Percentiles rank a stretch among this genome's conserved stretches.
Conservation (phyloP, 1,140 invertebrate genomes). For the Drosophila teissieri region DNA sequence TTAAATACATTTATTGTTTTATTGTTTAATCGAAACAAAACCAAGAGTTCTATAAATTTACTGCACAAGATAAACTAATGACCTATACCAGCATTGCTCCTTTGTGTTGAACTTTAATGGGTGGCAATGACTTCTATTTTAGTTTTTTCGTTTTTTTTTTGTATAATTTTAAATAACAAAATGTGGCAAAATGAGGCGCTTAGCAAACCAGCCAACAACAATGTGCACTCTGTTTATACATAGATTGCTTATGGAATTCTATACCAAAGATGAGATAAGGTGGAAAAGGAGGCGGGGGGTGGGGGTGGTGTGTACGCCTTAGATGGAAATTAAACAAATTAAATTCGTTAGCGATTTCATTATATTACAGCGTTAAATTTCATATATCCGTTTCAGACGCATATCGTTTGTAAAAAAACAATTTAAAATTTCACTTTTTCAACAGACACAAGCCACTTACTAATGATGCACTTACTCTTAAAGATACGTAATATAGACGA, state of each 20-base stretch:
- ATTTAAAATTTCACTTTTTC: slow-evolving; percentile 72
- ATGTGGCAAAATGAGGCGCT: slow-evolving; percentile 50
- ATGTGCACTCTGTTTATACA: slow-evolving; percentile 65
- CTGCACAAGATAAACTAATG: slow-evolving; percentile 48
- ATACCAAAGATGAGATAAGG: slow-evolving; percentile 48
- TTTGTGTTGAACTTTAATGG: slow-evolving; percentile 35
- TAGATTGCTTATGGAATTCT: slow-evolving; percentile 53
- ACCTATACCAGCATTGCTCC: slow-evolving; percentile 64
- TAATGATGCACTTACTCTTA: slow-evolving; percentile 59
- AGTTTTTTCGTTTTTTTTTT: slow-evolving; percentile 6
- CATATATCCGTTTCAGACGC: slow-evolving; percentile 40
- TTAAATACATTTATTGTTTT: slow-evolving; percentile 57
- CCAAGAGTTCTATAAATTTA: slow-evolving; percentile 50
- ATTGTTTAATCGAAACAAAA: slow-evolving; percentile 63
- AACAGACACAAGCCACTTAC: slow-evolving; percentile 68
- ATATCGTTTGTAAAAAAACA: slow-evolving; percentile 66
- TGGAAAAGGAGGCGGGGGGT: slow-evolving; percentile 9
- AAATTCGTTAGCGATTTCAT: slow-evolving; percentile 74
- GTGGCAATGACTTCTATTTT: slow-evolving; percentile 58
- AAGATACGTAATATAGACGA: slow-evolving; percentile 58
- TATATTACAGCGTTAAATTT: slow-evolving; percentile 74
- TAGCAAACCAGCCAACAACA: slow-evolving; percentile 72
- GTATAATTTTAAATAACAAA: slow-evolving; percentile 43
- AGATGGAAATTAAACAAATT: slow-evolving; percentile 64
- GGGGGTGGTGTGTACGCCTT: neutral